Conservation (phyloP, 1,140 invertebrate genomes). For the Aphaenogaster floridana region DNA sequence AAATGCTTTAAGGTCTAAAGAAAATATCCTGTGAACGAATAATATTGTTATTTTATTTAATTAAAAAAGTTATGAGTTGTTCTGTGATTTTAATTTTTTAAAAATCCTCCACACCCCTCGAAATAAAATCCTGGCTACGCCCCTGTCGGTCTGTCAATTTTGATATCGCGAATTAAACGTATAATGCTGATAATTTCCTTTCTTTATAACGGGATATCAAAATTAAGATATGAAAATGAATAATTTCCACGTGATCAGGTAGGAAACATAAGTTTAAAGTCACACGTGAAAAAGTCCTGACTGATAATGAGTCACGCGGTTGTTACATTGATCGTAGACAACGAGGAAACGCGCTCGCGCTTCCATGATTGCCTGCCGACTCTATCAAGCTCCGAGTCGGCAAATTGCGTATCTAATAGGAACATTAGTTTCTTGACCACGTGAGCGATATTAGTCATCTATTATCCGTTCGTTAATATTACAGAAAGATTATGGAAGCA, state of each 20-base stretch:
- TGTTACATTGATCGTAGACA: background rate
- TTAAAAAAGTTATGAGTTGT: no score
- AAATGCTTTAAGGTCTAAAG: no score
- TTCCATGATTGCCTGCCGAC: conserved; percentile 46
- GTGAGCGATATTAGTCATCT: conserved; percentile 63
- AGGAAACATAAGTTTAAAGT: conserved; percentile 1
- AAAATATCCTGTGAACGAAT: no score
- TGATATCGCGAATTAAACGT: background rate
- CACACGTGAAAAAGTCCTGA: conserved; percentile 6
- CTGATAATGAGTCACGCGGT: conserved; percentile 19
- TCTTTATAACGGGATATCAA: background rate
- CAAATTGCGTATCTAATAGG: conserved; percentile 51
- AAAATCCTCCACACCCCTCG: no score
- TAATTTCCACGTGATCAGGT: background rate
- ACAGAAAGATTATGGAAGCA: background rate
- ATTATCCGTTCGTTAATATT: conserved; percentile 44
- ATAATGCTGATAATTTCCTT: background rate
- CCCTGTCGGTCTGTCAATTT: background rate
- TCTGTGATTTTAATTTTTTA: no score
- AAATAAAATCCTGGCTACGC: no score
- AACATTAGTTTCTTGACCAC: conserved; percentile 46
- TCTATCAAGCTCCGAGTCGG: conserved; percentile 51
- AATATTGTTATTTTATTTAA: no score
- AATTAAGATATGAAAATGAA: background rate
- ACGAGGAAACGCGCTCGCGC: conserved; percentile 20